phyloP scores from a whole-genome alignment of 2,113 vertebrate species.

The Ramphastos sulfuratus region DNA sequence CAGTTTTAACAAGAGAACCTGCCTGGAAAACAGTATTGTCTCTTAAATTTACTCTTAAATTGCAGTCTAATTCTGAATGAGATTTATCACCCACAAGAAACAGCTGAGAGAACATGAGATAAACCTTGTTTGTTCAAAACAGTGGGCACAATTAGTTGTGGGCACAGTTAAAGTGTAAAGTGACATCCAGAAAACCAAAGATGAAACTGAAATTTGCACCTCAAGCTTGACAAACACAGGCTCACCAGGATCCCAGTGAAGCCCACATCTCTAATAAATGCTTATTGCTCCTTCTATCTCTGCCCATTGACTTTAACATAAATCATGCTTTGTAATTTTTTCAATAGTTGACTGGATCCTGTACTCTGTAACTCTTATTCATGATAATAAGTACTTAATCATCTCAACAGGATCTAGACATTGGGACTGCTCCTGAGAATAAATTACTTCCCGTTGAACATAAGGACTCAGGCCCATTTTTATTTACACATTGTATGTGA shows the following conservation, averaged over 20 bases:
- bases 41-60: not conserved
- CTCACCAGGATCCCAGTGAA: not conserved
- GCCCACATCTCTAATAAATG: not conserved
- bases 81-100: not conserved
- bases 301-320: not conserved
- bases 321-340: not conserved
- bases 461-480: constrained; percentile 1
- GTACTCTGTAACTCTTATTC: constrained; percentile 26
- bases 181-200: not conserved
- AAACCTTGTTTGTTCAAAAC: not conserved
- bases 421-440: constrained; percentile 16
- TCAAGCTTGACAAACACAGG: not conserved
- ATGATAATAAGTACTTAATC: constrained; percentile 41
- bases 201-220: constrained; percentile 19
- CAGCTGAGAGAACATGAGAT: not conserved
- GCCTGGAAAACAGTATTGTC: not conserved
- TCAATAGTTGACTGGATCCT: constrained; percentile 12
- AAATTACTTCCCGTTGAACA: constrained; percentile 26
- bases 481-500: constrained; percentile 41
- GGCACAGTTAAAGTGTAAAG: not conserved
- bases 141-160: not conserved
- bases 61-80: not conserved
- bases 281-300: not conserved
- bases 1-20: not conserved
- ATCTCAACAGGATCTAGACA: constrained; percentile 21